Conservation (phyloP, 2,888 invertebrate species). For the Perdita meconis region DNA sequence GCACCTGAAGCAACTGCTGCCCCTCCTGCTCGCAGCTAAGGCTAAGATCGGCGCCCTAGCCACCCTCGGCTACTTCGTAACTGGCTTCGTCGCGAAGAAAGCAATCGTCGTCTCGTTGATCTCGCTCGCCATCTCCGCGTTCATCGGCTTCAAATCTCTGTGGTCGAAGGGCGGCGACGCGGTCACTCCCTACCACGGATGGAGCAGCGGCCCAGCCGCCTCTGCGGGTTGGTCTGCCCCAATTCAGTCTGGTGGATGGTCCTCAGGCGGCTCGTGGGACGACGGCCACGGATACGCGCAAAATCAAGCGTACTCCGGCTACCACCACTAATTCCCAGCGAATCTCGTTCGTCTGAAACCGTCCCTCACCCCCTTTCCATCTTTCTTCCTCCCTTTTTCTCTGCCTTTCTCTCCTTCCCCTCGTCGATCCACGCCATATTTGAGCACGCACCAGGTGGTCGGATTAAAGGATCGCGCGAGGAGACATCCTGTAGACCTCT, state of each 20-base stretch:
- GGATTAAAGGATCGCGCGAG: background rate
- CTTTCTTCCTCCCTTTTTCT: background rate
- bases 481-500: background rate
- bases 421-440: background rate
- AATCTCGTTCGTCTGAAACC: background rate
- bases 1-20: constrained; percentile 85
- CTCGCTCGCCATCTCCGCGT: constrained; percentile 87
- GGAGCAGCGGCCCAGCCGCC: constrained; percentile 65
- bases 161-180: constrained; percentile 79
- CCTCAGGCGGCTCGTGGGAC: constrained; percentile 76
- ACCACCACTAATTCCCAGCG: constrained; percentile 73
- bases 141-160: constrained; percentile 83
- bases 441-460: background rate
- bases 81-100: constrained; percentile 88
- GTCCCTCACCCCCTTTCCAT: no score
- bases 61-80: constrained; percentile 86
- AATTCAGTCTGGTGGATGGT: constrained; percentile 58
- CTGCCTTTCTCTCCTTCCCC: background rate
- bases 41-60: constrained; percentile 86
- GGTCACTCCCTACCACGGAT: constrained; percentile 79
- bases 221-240: constrained; percentile 68
- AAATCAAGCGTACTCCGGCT: constrained; percentile 79
- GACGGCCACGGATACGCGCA: constrained; percentile 76
- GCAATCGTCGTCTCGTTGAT: constrained; percentile 87
- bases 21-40: constrained; percentile 86